Conservation (phyloP, 2,888 invertebrate species). For the Sphaeridia pumilis region DNA sequence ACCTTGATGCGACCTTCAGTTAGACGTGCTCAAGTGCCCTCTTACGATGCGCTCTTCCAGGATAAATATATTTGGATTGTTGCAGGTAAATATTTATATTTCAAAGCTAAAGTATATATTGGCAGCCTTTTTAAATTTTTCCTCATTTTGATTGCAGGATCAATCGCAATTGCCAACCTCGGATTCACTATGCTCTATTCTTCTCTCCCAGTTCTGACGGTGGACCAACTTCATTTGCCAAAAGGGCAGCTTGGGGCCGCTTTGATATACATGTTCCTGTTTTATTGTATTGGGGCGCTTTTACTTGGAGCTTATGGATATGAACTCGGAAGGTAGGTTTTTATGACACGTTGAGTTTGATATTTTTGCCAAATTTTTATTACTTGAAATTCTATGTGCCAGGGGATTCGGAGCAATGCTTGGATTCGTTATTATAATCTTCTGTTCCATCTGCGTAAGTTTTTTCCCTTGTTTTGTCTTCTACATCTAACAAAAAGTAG, state of each 20-base stretch:
- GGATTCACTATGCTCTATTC: constrained; percentile 99
- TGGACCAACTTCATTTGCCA: constrained; percentile 91
- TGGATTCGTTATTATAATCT: constrained; percentile 84
- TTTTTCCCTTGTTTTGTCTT: constrained; percentile 7
- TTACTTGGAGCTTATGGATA: constrained; percentile 96
- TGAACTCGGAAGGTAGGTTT: constrained; percentile 65
- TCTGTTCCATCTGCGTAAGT: constrained; percentile 85
- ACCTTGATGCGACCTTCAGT: constrained; percentile 89
- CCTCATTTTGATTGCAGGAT: constrained; percentile 48
- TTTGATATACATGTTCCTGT: constrained; percentile 91
- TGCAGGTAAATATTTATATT: constrained; percentile 58
- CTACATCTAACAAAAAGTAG: no score
- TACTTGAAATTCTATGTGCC: constrained; percentile 9
- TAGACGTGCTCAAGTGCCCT: constrained; percentile 83
- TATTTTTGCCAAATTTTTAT: not conserved
- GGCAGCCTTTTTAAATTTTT: not conserved
- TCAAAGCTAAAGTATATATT: not conserved
- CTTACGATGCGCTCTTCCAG: constrained; percentile 70
- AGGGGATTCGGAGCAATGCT: constrained; percentile 91
- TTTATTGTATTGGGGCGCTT: constrained; percentile 93
- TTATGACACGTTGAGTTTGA: not conserved
- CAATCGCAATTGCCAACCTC: constrained; percentile 96
- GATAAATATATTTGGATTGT: constrained; percentile 97
- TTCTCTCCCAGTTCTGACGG: constrained; percentile 99
- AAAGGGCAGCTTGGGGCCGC: constrained; percentile 93